Conservation (phyloP, 2,797 vertebrate genomes). For the Zalophus californianus region DNA sequence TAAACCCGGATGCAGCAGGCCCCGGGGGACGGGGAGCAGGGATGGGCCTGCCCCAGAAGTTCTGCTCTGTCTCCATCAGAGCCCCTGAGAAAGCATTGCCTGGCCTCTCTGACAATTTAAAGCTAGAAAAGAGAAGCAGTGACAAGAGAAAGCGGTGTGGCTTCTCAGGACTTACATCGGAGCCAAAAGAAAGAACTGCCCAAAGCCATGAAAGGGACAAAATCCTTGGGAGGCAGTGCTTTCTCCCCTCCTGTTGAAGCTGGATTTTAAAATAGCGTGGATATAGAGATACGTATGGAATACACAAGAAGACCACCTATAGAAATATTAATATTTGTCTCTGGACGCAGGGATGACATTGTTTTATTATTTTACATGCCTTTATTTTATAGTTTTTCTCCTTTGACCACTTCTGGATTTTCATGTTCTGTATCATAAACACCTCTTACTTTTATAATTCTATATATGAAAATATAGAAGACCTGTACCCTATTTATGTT, state of each 20-base stretch:
- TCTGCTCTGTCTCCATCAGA: neutral
- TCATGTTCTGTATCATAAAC: neutral
- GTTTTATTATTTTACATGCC: slow-evolving; percentile 10
- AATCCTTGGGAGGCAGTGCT: neutral
- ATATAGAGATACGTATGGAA: neutral
- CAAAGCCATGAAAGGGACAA: neutral
- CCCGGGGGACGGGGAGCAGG: no score
- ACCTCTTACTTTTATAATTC: neutral
- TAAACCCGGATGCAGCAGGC: neutral
- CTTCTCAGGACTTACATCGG: neutral
- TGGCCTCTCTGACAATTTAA: neutral
- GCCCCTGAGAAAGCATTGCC: neutral
- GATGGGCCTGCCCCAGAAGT: neutral
- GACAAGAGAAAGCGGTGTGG: neutral
- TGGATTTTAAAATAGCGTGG: neutral
- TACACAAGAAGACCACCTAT: neutral
- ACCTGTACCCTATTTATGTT: neutral
- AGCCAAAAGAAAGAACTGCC: neutral
- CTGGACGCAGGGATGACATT: neutral
- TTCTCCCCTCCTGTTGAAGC: neutral
- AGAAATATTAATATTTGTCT: slow-evolving; percentile 22
- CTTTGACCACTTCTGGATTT: slow-evolving; percentile 22
- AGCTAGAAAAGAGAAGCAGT: neutral
- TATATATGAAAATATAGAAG: neutral
- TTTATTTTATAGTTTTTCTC: neutral